phyloP scores from a whole-genome alignment of 2,797 vertebrate species.

The Knipowitschia caucasica region DNA sequence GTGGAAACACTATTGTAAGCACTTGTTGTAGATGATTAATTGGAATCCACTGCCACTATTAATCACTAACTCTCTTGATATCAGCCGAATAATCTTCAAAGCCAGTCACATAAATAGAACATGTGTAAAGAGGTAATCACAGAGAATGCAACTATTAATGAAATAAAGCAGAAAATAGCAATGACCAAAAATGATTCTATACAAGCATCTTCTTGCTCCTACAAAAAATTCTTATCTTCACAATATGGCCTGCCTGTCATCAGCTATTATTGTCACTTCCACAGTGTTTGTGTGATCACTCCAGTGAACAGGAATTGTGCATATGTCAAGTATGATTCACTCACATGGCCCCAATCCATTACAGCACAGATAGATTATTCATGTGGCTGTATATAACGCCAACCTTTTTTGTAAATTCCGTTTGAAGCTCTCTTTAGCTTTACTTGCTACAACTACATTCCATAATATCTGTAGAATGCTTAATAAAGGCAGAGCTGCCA shows the following conservation, averaged over 20 bases:
- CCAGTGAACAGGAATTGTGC: conserved; percentile 54
- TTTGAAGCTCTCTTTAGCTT: conserved; percentile 38
- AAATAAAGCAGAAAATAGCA: not conserved
- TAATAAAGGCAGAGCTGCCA: too few relatives aligned
- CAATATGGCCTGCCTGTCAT: conserved; percentile 57
- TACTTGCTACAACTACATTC: conserved; percentile 27
- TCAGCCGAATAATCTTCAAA: conserved; percentile 36
- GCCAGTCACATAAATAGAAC: not conserved
- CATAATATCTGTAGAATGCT: too few relatives aligned
- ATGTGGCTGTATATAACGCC: conserved; percentile 31
- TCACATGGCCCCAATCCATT: conserved; percentile 53
- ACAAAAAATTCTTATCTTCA: conserved; percentile 49
- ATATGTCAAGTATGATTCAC: conserved; percentile 73
- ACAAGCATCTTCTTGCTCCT: conserved; percentile 42
- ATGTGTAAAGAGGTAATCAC: not conserved
- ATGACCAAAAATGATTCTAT: not conserved
- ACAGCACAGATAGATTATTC: conserved; percentile 61
- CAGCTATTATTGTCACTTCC: conserved; percentile 64
- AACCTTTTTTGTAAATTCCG: conserved; percentile 35
- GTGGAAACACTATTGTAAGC: conserved; percentile 29
- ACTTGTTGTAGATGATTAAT: conserved; percentile 33
- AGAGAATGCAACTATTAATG: not conserved
- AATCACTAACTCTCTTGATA: conserved; percentile 35
- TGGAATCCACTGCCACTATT: conserved; percentile 8
- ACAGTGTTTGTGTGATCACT: conserved; percentile 58